phyloP scores from a whole-genome alignment of 2,888 invertebrate species.

The Encarsia formosa region DNA sequence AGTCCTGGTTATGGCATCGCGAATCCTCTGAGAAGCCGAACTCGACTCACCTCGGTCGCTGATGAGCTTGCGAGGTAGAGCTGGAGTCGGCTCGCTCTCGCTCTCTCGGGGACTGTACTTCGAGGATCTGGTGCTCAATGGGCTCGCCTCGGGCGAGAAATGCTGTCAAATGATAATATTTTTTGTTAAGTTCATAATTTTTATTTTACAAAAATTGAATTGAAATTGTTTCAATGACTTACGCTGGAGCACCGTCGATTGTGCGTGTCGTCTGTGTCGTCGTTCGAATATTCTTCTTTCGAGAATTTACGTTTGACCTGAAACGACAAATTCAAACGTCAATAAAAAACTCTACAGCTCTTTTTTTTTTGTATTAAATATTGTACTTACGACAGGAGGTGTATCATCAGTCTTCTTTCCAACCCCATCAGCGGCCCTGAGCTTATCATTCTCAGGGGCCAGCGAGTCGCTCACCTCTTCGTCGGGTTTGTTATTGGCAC shows the following conservation, averaged over 20 bases:
- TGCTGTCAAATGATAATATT: slow-evolving; percentile 35
- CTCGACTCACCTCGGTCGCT: slow-evolving; percentile 42
- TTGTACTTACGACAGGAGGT: slow-evolving; percentile 16
- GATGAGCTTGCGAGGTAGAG: slow-evolving; percentile 44
- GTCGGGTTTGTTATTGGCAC: neutral
- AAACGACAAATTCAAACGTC: neutral
- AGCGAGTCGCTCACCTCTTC: neutral
- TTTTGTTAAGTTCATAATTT: neutral
- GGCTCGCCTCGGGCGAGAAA: slow-evolving; percentile 48
- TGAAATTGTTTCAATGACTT: slow-evolving; percentile 27
- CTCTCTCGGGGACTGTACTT: slow-evolving; percentile 49
- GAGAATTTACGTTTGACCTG: slow-evolving; percentile 42
- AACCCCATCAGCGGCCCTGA: neutral
- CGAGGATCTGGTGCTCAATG: slow-evolving; percentile 47
- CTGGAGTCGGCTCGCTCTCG: slow-evolving; percentile 49
- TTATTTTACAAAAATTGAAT: neutral
- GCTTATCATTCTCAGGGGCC: slow-evolving; percentile 5
- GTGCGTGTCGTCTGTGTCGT: slow-evolving; percentile 35
- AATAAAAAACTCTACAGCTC: neutral
- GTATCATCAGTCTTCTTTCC: slow-evolving; percentile 14
- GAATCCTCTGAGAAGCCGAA: slow-evolving; percentile 46
- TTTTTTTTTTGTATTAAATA: neutral
- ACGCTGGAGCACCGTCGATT: slow-evolving; percentile 48
- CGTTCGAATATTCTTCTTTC: slow-evolving; percentile 47
- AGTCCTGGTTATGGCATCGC: slow-evolving; percentile 48